A percentile compares a stretch with the other conserved stretches of the same genome.
phyloP scores from a whole-genome alignment of 2,797 vertebrate genomes.

The Mycteria americana region DNA sequence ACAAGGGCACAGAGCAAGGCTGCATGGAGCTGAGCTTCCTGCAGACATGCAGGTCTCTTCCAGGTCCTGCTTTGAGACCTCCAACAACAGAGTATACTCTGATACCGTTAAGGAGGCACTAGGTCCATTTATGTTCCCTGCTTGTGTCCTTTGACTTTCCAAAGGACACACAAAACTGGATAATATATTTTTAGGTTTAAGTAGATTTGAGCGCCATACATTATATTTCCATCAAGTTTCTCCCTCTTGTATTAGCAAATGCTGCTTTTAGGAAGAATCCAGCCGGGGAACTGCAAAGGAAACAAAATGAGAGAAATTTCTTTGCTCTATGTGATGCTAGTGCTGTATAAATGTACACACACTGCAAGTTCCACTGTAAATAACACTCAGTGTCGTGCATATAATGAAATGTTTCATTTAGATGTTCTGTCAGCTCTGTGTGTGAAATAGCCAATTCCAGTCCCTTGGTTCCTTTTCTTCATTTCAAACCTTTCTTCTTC shows the following conservation, averaged over 20 bases:
- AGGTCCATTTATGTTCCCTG: not conserved
- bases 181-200: not conserved
- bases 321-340: not conserved
- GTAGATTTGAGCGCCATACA: not conserved
- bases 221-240: not conserved
- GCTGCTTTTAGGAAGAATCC: conserved; percentile 2
- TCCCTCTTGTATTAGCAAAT: not conserved
- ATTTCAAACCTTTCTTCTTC: not conserved
- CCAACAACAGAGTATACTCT: not conserved
- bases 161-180: not conserved
- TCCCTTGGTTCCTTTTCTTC: conserved; percentile 13
- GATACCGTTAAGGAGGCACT: not conserved
- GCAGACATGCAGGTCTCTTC: not conserved
- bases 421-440: not conserved
- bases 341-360: not conserved
- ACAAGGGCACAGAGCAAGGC: not conserved
- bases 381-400: not conserved
- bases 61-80: not conserved
- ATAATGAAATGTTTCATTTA: conserved; percentile 20
- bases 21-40: not conserved
- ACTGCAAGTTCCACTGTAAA: conserved; percentile 45
- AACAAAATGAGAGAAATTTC: not conserved
- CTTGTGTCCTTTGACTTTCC: not conserved
- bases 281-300: not conserved
- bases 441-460: conserved; percentile 42